phyloP scores from a whole-genome alignment of 2,797 vertebrate species.

The Scolopax bukidnonensis region DNA sequence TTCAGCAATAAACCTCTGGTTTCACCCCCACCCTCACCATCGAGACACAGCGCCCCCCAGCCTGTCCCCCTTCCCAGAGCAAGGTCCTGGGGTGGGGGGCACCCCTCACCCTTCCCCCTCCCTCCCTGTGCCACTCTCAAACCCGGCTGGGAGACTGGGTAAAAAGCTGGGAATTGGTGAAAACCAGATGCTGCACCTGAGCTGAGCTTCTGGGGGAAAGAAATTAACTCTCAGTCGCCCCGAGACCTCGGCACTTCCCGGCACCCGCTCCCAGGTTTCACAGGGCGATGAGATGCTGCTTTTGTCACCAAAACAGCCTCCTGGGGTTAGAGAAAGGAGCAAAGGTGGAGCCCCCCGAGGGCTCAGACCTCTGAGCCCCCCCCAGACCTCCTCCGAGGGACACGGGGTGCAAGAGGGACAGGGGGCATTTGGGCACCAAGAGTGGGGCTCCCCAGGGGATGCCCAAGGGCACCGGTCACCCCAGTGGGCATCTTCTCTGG shows the following conservation, averaged over 20 bases:
- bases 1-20: background rate
- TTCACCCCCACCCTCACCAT: background rate
- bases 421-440: background rate
- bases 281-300: background rate
- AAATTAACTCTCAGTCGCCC: background rate
- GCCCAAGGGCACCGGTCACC: background rate
- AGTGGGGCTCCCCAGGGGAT: background rate
- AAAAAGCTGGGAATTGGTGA: background rate
- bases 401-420: background rate
- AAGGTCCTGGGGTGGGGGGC: too few relatives aligned
- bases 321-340: background rate
- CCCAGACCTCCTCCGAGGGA: background rate
- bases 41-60: background rate
- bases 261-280: background rate
- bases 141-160: background rate
- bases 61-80: background rate
- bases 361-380: background rate
- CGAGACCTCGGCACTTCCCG: background rate
- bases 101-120: background rate
- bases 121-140: background rate
- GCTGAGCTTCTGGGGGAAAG: background rate
- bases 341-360: background rate
- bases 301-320: background rate
- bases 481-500: too few relatives aligned
- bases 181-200: background rate